Base-by-base conservation (phyloP, 64 coral and sea anemone species). In the Hydrozoanthus tunicans region DNA sequence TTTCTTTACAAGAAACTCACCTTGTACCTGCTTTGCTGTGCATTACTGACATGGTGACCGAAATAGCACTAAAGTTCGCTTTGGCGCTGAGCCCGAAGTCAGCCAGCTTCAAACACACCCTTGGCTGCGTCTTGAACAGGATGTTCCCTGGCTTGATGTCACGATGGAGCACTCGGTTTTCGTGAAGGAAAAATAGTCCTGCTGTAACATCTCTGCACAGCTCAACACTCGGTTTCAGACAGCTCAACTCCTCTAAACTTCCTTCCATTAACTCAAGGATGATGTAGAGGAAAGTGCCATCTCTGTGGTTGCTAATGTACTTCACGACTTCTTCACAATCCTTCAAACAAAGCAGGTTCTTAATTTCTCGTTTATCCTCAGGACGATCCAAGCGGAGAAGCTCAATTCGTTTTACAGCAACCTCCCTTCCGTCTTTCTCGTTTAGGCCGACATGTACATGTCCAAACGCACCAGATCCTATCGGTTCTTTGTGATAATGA, bases 401-500 rank as follows among this genome's bases (percentile, higher is more conserved):
- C 53, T 66, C 82, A 17, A 71, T 86, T 56, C 82, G 7, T 17
- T 86, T 86, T 8, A 86, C 69, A 51, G 82, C 82, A 14, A 86
- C 62, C 68, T 86, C 82, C 15, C 62, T 25, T 23, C 82, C 82
- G 53, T 86, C 82, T 10, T 71, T 86, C 20, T 52, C 13, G 17
- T 86, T 67, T 15, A 86, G 65, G 65, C 82, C 82, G 7, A 66
- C 82, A 86, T 64, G 69, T 53, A 86, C 82, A 86, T 68, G 23
- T 8, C 82, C 82, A 86, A 86, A 86, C 6, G 82, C 64, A 1
- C 82, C 82, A 70, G 43, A 8, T 27, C 26, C 82, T 8, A 86
- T 64, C 12, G 11, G 62, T 0, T 55, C 6, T 12, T 67, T 9
- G 82, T 86, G 82, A 53, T 17, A 86, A 51, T 66, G 69, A 69